Percentiles rank a stretch among this genome's conserved stretches.
These are phyloP conservation scores for Eulemur albifrons DNA, from an alignment of 2,797 vertebrate species.

Conservation along the genomic window DNA sequence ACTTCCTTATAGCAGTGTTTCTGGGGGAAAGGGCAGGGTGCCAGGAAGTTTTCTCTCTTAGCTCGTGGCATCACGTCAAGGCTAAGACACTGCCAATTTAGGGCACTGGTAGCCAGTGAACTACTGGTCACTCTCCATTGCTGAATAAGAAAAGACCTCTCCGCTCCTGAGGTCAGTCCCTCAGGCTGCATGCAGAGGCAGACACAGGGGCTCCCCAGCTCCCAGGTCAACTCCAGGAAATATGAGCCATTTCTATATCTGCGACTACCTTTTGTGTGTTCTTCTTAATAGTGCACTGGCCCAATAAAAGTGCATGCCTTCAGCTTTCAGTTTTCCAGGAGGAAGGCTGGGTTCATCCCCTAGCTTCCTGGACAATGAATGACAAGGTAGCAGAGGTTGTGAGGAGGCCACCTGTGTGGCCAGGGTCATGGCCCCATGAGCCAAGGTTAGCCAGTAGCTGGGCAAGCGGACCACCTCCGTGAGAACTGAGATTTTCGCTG, in stretches of 20 bases:
- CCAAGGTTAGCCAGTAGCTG: background rate
- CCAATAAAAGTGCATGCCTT: accelerated
- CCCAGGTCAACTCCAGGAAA: background rate
- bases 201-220: background rate
- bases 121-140: background rate
- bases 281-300: background rate
- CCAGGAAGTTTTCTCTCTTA: background rate
- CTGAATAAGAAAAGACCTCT: background rate
- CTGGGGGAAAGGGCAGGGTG: background rate
- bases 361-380: background rate
- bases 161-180: background rate
- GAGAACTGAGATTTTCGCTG: background rate
- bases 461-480: background rate
- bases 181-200: no score
- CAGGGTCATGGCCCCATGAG: background rate
- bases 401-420: no score
- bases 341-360: background rate
- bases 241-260: background rate
- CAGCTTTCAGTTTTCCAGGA: background rate
- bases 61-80: background rate
- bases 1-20: background rate
- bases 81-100: background rate
- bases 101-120: background rate
- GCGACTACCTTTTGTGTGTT: background rate
- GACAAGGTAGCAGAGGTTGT: background rate